A percentile compares a stretch with the other conserved stretches of the same genome.
Evolutionary conservation across 2,113 vertebrate species (phyloP).

Genomic region (Arenaria interpres): DNA sequence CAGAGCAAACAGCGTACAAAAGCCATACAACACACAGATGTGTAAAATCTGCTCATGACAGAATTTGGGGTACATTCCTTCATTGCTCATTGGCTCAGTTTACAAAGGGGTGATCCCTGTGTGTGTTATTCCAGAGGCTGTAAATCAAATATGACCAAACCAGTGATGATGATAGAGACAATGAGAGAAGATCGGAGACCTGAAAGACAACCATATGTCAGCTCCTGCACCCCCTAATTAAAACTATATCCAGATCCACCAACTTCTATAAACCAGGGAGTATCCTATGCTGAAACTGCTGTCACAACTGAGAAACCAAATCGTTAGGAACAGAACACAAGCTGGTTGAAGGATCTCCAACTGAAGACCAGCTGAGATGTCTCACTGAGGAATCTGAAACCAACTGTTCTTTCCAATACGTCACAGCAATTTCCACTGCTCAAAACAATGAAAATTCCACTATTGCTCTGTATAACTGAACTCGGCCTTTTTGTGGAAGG

Average conservation of each 20-base stretch:
- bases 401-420: neutral
- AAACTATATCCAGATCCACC: neutral
- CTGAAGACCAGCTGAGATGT: neutral
- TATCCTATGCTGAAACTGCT: neutral
- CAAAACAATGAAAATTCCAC: neutral
- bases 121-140: neutral
- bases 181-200: neutral
- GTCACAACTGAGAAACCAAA: neutral
- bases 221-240: neutral
- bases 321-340: neutral
- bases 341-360: neutral
- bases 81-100: neutral
- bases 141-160: neutral
- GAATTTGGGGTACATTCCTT: neutral
- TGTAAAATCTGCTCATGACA: neutral
- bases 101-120: neutral
- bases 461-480: neutral
- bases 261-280: neutral
- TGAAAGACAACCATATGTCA: neutral
- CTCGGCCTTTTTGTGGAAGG: neutral
- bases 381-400: neutral
- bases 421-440: neutral
- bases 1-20: neutral
- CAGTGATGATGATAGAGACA: neutral
- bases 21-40: neutral